These are phyloP conservation scores for Pimephales promelas DNA, from an alignment of 2,113 vertebrate species.

Conservation along the genomic window DNA sequence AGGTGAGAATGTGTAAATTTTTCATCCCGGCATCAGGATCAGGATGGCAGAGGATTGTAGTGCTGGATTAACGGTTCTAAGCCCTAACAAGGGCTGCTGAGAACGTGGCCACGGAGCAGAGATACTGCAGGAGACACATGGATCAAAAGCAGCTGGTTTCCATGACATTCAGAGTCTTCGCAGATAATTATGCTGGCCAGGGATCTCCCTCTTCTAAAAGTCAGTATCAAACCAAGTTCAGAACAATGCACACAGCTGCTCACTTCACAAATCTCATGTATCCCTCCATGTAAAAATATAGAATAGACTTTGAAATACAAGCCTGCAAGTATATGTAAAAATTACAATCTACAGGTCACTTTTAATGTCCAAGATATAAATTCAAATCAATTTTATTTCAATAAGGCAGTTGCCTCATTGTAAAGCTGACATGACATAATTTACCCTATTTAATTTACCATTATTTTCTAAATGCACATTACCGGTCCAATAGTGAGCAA, in stretches of 20 bases:
- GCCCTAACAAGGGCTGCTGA: constrained; percentile 64
- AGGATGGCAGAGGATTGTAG: constrained; percentile 69
- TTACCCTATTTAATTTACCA: not conserved
- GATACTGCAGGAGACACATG: constrained; percentile 46
- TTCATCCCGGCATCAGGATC: constrained; percentile 71
- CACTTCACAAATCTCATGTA: constrained; percentile 27
- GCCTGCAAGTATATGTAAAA: not conserved
- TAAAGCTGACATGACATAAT: not conserved
- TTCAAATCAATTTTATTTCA: too few relatives aligned
- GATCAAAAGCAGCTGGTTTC: constrained; percentile 61
- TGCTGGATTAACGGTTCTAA: constrained; percentile 71
- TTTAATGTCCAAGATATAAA: not conserved
- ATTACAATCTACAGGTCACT: not conserved
- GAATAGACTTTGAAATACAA: not conserved
- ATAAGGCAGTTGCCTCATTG: not conserved
- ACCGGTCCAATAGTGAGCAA: not conserved
- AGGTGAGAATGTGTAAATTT: constrained; percentile 73
- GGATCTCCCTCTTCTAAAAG: constrained; percentile 36
- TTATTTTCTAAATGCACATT: not conserved
- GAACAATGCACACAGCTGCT: constrained; percentile 42
- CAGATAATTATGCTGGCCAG: constrained; percentile 57
- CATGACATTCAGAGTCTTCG: constrained; percentile 55
- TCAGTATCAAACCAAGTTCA: constrained; percentile 42
- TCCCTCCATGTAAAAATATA: constrained; percentile 9
- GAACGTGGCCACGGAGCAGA: constrained; percentile 54